Percentiles rank a stretch among this genome's conserved stretches.
phyloP scores from a whole-genome alignment of 2,113 vertebrate genomes.

The Channa maculata region DNA sequence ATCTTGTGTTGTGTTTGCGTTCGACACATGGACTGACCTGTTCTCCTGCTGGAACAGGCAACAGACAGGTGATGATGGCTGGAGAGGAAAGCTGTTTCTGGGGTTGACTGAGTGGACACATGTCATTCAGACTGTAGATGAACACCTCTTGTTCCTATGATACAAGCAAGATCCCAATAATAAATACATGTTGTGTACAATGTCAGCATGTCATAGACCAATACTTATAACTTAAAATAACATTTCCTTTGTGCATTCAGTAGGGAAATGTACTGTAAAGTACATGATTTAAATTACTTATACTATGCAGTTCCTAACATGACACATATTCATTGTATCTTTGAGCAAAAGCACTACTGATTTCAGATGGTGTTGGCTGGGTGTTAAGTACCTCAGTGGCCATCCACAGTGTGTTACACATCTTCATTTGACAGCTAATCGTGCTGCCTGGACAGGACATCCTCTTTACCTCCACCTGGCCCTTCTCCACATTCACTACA shows the following conservation, averaged over 20 bases:
- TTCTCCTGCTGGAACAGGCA: slow-evolving; percentile 86
- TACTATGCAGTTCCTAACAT: not conserved
- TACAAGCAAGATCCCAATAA: not conserved
- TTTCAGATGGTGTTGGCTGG: not conserved
- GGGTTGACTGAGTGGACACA: slow-evolving; percentile 93
- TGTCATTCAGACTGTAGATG: slow-evolving; percentile 94
- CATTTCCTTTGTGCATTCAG: too few relatives aligned
- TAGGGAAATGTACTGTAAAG: too few relatives aligned
- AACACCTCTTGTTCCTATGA: slow-evolving; percentile 94
- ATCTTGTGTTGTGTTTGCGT: slow-evolving; percentile 19
- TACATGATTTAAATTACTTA: too few relatives aligned
- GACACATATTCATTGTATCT: not conserved
- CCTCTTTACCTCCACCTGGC: slow-evolving; percentile 90
- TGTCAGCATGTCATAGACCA: not conserved
- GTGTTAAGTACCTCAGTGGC: slow-evolving; percentile 89
- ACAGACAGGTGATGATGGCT: slow-evolving; percentile 91
- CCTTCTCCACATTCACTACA: slow-evolving; percentile 92
- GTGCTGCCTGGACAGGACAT: slow-evolving; percentile 90
- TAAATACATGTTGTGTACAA: not conserved
- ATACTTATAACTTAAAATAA: too few relatives aligned
- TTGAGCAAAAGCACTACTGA: not conserved
- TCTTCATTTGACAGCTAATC: slow-evolving; percentile 92
- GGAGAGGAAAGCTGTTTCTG: slow-evolving; percentile 91
- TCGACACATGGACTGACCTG: slow-evolving; percentile 82
- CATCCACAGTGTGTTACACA: slow-evolving; percentile 91